Conservation (phyloP, 2,113 vertebrate species). For the Synodontis membranacea region DNA sequence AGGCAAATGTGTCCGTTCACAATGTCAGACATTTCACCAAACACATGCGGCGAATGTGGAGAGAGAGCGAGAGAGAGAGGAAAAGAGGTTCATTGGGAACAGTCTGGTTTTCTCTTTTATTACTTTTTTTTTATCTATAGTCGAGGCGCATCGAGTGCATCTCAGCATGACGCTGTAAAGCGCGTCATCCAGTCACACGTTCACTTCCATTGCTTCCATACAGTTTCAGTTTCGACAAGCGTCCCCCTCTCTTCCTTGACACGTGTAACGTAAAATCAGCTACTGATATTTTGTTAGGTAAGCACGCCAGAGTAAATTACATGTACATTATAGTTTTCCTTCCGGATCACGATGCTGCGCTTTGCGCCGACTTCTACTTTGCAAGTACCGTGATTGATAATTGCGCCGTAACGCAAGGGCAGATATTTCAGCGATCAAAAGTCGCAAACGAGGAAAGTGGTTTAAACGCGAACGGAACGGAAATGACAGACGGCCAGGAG, state of each 20-base stretch:
- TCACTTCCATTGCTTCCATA: neutral
- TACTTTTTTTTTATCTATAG: neutral
- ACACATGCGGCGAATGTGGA: neutral
- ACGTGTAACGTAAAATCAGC: neutral
- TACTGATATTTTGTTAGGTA: neutral
- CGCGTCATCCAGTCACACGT: neutral
- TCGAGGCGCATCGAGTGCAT: neutral
- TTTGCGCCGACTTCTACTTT: neutral
- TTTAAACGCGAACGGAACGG: slow-evolving; percentile 20
- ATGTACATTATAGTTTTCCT: neutral
- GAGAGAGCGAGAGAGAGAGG: neutral
- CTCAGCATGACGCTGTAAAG: slow-evolving; percentile 29
- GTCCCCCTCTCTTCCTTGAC: neutral
- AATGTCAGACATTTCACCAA: neutral
- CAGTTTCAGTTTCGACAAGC: too few species aligned
- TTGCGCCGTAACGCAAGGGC: neutral
- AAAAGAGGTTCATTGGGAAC: neutral
- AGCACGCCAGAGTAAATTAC: neutral
- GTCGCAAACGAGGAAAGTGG: neutral
- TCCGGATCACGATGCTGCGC: neutral
- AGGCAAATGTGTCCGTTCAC: neutral
- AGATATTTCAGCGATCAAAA: neutral
- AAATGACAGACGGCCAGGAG: slow-evolving; percentile 7
- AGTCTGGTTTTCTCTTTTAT: neutral
- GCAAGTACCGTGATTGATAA: neutral